phyloP scores from a whole-genome alignment of 2,888 invertebrate genomes.

The Phortica okadai region DNA sequence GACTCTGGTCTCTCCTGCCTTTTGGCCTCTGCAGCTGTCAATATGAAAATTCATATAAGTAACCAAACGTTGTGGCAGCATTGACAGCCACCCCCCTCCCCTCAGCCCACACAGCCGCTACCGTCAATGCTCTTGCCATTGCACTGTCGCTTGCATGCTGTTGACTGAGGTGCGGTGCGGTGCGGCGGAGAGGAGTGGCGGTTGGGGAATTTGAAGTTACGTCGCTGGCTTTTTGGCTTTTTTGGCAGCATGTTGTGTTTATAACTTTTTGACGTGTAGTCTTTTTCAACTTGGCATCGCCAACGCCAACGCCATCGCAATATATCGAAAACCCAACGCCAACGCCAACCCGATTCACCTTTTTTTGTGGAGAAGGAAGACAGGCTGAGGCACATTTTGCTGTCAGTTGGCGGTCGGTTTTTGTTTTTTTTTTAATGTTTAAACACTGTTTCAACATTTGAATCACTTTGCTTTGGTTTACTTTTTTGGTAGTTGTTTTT shows the following conservation, averaged over 20 bases:
- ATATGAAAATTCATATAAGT: constrained; percentile 69
- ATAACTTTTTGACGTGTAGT: constrained; percentile 45
- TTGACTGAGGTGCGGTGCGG: no score
- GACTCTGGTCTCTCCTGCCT: neutral
- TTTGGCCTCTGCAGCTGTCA: constrained; percentile 61
- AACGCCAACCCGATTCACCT: neutral
- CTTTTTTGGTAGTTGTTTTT: constrained; percentile 5
- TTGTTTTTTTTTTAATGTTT: neutral
- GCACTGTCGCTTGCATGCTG: no score
- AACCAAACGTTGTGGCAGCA: constrained; percentile 43
- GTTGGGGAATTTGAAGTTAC: no score
- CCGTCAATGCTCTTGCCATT: no score
- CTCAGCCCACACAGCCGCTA: no score
- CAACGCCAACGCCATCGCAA: neutral
- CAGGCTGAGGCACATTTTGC: neutral
- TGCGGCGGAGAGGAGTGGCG: no score
- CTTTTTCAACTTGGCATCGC: neutral
- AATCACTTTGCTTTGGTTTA: constrained; percentile 22
- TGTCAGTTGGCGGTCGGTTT: constrained; percentile 2
- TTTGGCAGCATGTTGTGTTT: constrained; percentile 42
- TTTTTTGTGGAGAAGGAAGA: neutral
- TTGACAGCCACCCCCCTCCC: neutral
- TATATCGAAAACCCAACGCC: neutral
- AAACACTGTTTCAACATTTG: constrained; percentile 31
- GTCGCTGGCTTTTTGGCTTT: constrained; percentile 12